Base-by-base conservation (phyloP, 2,888 invertebrate genomes). In the Beris morrisii region DNA sequence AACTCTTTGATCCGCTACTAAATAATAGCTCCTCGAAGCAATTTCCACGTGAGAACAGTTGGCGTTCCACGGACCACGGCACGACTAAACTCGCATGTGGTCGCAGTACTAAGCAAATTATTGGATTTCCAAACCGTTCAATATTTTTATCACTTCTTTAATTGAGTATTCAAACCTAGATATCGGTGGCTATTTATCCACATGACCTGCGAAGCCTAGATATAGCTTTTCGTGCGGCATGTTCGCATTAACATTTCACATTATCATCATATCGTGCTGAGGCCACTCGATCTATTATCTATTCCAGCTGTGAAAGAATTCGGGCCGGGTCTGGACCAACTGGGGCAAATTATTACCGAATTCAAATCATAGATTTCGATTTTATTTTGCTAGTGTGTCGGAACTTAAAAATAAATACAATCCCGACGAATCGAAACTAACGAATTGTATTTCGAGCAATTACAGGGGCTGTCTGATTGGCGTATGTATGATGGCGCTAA, bases 201-300 rank as follows among this genome's bases (percentile, higher is more conserved):
- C 31, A 13, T 53, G 28, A 53, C 30, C 53, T 30, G 9, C n/a
- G 28, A 30, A 30, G 31, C 22, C 57, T 22, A 57, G 45, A 48
- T 48, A 59, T 59, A 31, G 48, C n/a, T 6, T 56, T 59, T 59
- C 28, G 31, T 59, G 32, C 57, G 22, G 38, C 38, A 9, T 38
- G 9, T 59, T 46, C 48, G 43, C 46, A 59, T 57, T 43, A 44
- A 44, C 43, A 57, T 57, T 44, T 44, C 57, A 43, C 57, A 57
- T 59, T 59, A 59, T 59, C 30, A 59, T 31, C 46, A 30, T 59
- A 59, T 59, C 58, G 6, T 59, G 58, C 58, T 59, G 58, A 31
- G 58, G 15, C 58, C 48, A 59, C 48, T 59, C 58, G 58, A 48
- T 59, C 58, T 59, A 46, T 59, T 59, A 59, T 59, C 58, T 59